These are phyloP conservation scores for Thymelicus acteon DNA, from an alignment of 2,888 invertebrate genomes.

Conservation along the genomic window DNA sequence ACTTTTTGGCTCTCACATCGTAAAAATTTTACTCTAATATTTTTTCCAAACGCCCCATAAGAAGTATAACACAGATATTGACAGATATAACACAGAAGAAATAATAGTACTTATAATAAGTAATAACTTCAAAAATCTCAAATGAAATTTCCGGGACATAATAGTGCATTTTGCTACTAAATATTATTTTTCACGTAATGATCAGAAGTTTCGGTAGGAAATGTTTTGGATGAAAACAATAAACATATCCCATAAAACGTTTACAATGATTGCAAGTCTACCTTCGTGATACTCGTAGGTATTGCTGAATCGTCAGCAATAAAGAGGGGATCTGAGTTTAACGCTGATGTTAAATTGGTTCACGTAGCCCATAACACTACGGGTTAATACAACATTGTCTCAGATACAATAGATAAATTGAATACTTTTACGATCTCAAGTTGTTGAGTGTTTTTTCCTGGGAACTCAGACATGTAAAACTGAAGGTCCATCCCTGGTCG, in stretches of 20 bases:
- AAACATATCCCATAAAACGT: constrained; percentile 18
- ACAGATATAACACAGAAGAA: too few relatives aligned
- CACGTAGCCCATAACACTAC: constrained; percentile 60
- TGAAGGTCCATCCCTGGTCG: too few relatives aligned
- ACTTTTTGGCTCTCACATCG: too few relatives aligned
- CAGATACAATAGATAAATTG: constrained; percentile 55
- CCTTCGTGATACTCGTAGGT: constrained; percentile 14
- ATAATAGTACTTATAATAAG: too few relatives aligned
- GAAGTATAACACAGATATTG: too few relatives aligned
- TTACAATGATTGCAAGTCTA: constrained; percentile 17
- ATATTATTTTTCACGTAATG: too few relatives aligned
- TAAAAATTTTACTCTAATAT: too few relatives aligned
- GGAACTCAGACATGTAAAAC: too few relatives aligned
- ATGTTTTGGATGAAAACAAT: background rate
- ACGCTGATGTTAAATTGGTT: constrained; percentile 48
- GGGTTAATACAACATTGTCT: constrained; percentile 46
- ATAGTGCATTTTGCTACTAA: too few relatives aligned
- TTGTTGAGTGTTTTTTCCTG: constrained; percentile 39
- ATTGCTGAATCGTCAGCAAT: constrained; percentile 51
- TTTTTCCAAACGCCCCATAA: too few relatives aligned
- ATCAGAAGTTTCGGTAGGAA: background rate
- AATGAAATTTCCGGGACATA: too few relatives aligned
- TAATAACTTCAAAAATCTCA: too few relatives aligned
- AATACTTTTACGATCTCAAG: constrained; percentile 57
- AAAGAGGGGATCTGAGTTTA: constrained; percentile 49